Percentiles rank a stretch among this genome's conserved stretches.
Evolutionary conservation across 2,888 invertebrate genomes (phyloP).

Genomic region (Tridacna crocea): DNA sequence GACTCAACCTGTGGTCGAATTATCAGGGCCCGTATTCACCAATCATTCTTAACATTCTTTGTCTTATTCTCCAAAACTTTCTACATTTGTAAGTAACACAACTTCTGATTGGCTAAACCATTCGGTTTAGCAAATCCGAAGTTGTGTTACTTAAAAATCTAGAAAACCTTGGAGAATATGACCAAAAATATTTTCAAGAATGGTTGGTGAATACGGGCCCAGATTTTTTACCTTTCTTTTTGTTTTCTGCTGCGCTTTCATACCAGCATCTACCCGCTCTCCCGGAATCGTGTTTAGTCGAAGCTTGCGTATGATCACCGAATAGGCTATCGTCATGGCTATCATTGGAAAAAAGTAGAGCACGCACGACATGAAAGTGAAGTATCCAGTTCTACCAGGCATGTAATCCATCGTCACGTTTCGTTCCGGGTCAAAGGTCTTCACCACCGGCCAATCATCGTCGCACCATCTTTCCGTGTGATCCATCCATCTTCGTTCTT

Average conservation of each 20-base stretch:
- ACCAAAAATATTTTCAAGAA: too few relatives aligned
- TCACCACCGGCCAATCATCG: conserved; percentile 85
- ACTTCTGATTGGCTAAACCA: too few relatives aligned
- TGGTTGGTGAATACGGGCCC: too few relatives aligned
- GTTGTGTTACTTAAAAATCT: too few relatives aligned
- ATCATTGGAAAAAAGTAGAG: conserved; percentile 91
- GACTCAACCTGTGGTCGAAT: too few relatives aligned
- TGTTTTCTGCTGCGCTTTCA: conserved; percentile 74
- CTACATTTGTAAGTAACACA: too few relatives aligned
- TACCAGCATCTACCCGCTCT: conserved; percentile 76
- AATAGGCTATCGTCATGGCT: conserved; percentile 90
- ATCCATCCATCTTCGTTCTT: conserved; percentile 91
- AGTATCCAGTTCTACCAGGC: conserved; percentile 88
- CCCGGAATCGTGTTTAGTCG: conserved; percentile 82
- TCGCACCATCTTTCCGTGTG: conserved; percentile 91
- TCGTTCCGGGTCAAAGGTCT: conserved; percentile 30
- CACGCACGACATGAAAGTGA: conserved; percentile 90
- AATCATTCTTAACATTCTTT: too few relatives aligned
- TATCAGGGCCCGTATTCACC: too few relatives aligned
- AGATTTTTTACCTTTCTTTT: conserved; percentile 73
- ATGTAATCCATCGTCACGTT: conserved; percentile 46
- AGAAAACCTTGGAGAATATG: too few relatives aligned
- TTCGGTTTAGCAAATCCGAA: too few relatives aligned
- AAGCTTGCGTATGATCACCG: conserved; percentile 89
- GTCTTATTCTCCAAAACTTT: too few relatives aligned